A percentile compares a stretch with the other conserved stretches of the same genome.
These are phyloP conservation scores for Synchiropus splendidus DNA, from an alignment of 2,113 vertebrate genomes.

Conservation along the genomic window DNA sequence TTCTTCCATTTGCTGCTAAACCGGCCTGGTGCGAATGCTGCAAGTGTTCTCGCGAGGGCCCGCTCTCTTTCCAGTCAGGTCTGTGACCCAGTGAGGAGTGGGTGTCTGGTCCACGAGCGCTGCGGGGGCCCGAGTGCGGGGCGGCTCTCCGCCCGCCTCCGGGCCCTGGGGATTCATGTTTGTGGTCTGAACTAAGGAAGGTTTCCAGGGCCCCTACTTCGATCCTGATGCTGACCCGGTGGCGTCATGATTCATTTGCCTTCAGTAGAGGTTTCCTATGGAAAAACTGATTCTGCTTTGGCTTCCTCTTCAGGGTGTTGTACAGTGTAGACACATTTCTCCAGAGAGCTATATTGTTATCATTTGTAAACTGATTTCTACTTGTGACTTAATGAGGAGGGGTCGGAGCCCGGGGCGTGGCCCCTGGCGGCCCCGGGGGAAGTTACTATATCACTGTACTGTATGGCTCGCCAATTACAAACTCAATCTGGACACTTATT, in stretches of 20 bases:
- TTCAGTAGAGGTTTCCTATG: conserved; percentile 79
- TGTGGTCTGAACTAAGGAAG: conserved; percentile 49
- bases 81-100: neutral
- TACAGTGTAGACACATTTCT: conserved; percentile 74
- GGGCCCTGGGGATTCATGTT: conserved; percentile 23
- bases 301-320: conserved; percentile 74
- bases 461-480: conserved; percentile 72
- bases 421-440: conserved; percentile 54
- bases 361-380: conserved; percentile 68
- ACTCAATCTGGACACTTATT: conserved; percentile 67
- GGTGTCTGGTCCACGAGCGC: neutral
- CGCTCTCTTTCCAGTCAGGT: neutral
- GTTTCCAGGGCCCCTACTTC: conserved; percentile 60
- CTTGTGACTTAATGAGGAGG: conserved; percentile 64
- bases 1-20: conserved; percentile 99
- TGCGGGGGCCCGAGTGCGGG: too few species aligned
- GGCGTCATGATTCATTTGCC: conserved; percentile 69
- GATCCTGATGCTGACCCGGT: conserved; percentile 59
- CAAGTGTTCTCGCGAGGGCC: conserved; percentile 78
- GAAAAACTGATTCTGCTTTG: conserved; percentile 76
- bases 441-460: conserved; percentile 72
- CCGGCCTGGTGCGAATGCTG: conserved; percentile 97
- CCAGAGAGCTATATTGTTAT: conserved; percentile 70
- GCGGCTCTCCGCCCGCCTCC: conserved; percentile 34
- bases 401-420: conserved; percentile 40